Percentiles rank a stretch among this genome's conserved stretches.
Conservation (phyloP, 2,113 vertebrate species). For the Strix uralensis region DNA sequence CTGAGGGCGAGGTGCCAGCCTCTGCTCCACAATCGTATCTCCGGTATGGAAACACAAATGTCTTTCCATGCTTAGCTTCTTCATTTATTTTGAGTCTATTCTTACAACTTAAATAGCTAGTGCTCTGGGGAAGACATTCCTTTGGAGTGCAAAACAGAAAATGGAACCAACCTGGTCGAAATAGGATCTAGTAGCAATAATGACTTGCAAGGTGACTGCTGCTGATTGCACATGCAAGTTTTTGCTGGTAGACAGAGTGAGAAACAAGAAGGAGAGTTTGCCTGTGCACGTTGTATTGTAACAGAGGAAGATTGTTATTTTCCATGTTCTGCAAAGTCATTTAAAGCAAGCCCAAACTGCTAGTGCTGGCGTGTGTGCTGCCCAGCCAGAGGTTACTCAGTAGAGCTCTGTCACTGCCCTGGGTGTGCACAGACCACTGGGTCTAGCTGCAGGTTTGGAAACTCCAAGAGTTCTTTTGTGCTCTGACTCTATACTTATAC, state of each 20-base stretch:
- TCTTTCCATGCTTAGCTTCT: neutral
- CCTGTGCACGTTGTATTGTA: rapidly evolving
- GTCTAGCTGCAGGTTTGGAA: neutral
- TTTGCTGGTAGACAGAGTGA: neutral
- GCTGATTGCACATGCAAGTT: rapidly evolving
- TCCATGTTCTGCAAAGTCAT: neutral
- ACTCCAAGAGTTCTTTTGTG: neutral
- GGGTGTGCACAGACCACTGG: neutral
- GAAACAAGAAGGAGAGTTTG: neutral
- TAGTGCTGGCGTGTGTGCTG: rapidly evolving
- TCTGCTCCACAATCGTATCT: neutral
- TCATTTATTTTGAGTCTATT: neutral
- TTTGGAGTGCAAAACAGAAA: neutral
- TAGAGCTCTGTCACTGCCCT: neutral
- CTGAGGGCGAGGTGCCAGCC: neutral
- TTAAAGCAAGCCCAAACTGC: neutral
- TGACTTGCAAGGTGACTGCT: neutral
- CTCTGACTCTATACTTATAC: neutral
- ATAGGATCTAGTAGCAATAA: neutral
- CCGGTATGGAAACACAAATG: neutral
- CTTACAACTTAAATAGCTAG: neutral
- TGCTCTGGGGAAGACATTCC: neutral
- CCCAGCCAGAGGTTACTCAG: neutral
- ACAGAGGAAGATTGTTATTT: neutral
- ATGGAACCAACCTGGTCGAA: neutral